A percentile compares a stretch with the other conserved stretches of the same genome.
phyloP scores from a whole-genome alignment of 2,797 vertebrate genomes.

The Merluccius polli region DNA sequence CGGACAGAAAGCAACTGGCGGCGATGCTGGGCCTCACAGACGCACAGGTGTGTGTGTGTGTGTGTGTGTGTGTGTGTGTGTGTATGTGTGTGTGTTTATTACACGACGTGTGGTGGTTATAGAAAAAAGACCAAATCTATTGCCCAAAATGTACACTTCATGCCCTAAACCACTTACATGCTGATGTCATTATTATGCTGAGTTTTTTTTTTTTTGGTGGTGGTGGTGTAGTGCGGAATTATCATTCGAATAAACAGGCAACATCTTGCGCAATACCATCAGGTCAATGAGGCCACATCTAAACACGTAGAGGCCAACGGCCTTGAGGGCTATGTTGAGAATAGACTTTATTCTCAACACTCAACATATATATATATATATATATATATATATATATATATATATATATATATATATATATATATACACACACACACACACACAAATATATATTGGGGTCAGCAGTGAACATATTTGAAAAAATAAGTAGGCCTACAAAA shows the following conservation, averaged over 20 bases:
- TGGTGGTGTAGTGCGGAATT: background rate
- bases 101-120: background rate
- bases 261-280: background rate
- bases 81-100: constrained; percentile 59
- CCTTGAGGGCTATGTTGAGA: background rate
- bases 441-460: background rate
- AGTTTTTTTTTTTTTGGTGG: background rate
- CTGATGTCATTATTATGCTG: background rate
- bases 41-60: constrained; percentile 82
- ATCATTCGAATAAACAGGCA: background rate
- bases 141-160: background rate
- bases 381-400: background rate
- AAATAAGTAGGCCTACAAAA: background rate
- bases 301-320: background rate
- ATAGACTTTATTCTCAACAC: background rate
- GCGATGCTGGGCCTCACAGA: constrained; percentile 98
- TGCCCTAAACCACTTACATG: background rate
- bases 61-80: too few relatives aligned
- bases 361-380: background rate
- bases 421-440: too few relatives aligned
- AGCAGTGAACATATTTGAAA: background rate
- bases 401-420: background rate
- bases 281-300: background rate
- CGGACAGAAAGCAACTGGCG: constrained; percentile 94
- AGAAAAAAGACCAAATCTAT: background rate